Percentiles rank a stretch among this genome's conserved stretches.
Evolutionary conservation across 2,113 vertebrate species (phyloP).

Genomic region (Acinonyx jubatus): DNA sequence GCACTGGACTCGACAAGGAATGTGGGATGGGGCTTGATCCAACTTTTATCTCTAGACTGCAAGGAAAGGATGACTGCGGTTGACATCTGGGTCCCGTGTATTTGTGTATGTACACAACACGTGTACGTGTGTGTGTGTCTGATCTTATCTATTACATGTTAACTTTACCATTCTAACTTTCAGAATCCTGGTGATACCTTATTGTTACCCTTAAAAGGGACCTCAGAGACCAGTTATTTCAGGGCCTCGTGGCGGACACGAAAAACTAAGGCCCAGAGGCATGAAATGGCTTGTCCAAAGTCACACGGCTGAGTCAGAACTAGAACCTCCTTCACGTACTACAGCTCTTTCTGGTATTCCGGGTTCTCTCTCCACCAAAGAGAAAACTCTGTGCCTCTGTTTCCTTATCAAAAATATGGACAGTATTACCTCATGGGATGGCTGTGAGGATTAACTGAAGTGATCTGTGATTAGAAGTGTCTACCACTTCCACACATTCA

Average conservation of each 20-base stretch:
- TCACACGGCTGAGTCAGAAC: not conserved
- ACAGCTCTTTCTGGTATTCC: not conserved
- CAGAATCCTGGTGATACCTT: not conserved
- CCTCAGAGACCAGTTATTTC: not conserved
- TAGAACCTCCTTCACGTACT: not conserved
- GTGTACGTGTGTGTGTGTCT: not conserved
- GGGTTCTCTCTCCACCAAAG: not conserved
- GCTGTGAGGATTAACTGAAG: not conserved
- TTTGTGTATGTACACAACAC: not conserved
- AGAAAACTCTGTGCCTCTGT: not conserved
- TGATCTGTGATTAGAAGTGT: not conserved
- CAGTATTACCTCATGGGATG: not conserved
- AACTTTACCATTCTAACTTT: not conserved
- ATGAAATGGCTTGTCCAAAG: not conserved
- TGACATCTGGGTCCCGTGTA: too few species aligned
- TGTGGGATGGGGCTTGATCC: not conserved
- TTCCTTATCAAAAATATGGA: not conserved
- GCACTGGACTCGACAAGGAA: fast-evolving
- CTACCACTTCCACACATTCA: not conserved
- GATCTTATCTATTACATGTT: not conserved
- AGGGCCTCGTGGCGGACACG: not conserved
- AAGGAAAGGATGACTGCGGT: not conserved
- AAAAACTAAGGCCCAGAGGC: not conserved
- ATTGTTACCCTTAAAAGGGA: not conserved
- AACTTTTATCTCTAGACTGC: not conserved